Percentiles rank a stretch among this genome's conserved stretches.
Evolutionary conservation across 2,113 vertebrate genomes (phyloP).

Genomic region (Lepisosteus oculatus): DNA sequence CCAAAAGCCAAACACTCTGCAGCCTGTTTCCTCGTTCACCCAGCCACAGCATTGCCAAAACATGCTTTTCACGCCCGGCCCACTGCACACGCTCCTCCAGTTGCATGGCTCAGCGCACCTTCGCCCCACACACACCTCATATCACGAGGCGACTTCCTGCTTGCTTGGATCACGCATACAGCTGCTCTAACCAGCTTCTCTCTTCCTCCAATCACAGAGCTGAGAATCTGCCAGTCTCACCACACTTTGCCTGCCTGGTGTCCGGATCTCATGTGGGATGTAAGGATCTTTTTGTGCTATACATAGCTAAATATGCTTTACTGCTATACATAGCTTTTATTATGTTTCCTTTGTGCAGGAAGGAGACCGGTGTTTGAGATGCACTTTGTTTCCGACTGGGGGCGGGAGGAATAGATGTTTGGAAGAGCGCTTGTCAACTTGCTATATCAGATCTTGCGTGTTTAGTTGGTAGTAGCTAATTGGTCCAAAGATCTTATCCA

Average conservation of each 20-base stretch:
- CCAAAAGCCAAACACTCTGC: neutral
- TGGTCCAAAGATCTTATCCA: too few species aligned
- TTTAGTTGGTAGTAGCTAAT: too few species aligned
- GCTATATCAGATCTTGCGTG: too few species aligned
- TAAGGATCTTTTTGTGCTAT: conserved; percentile 45
- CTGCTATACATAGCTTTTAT: too few species aligned
- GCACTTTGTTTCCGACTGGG: neutral
- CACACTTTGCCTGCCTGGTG: conserved; percentile 50
- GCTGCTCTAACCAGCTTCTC: conserved; percentile 43
- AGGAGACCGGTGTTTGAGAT: neutral
- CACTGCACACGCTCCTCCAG: conserved; percentile 12
- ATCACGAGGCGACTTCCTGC: neutral
- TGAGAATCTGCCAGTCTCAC: conserved; percentile 45
- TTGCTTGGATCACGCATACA: neutral
- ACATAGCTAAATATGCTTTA: neutral
- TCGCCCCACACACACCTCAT: conserved; percentile 4
- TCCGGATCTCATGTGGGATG: conserved; percentile 49
- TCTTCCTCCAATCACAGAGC: conserved; percentile 55
- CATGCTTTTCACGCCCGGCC: neutral
- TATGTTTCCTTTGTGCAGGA: neutral
- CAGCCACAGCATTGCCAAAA: conserved; percentile 1
- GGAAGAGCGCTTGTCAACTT: neutral
- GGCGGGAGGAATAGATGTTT: too few species aligned
- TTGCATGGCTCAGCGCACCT: conserved; percentile 3
- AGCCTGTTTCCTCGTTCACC: neutral